Conservation (phyloP, 1,140 invertebrate species). For the Drosophila sproati region DNA sequence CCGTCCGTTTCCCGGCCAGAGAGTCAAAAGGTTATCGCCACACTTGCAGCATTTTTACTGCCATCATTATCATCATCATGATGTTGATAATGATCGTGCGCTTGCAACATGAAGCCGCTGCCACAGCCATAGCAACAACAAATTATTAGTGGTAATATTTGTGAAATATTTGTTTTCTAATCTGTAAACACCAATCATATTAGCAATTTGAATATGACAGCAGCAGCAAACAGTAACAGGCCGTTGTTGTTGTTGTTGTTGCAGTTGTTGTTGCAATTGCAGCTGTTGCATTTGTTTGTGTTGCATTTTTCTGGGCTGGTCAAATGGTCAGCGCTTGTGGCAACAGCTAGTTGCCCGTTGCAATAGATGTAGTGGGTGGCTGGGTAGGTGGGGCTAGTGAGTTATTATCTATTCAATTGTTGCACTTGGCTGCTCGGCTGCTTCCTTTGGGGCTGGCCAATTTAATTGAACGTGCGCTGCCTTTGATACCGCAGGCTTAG, state of each 20-base stretch:
- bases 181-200: conserved; percentile 85
- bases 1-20: conserved; percentile 35
- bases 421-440: conserved; percentile 75
- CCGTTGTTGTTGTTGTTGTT: conserved; percentile 52
- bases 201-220: conserved; percentile 85
- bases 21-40: conserved; percentile 84
- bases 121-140: conserved; percentile 30
- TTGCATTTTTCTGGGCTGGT: conserved; percentile 46
- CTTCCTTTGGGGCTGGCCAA: conserved; percentile 66
- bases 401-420: conserved; percentile 85
- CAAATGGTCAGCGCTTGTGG: conserved; percentile 75
- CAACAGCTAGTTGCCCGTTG: conserved; percentile 53
- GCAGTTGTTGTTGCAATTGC: conserved; percentile 4
- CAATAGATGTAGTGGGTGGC: conserved; percentile 37
- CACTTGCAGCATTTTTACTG: conserved; percentile 74
- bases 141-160: conserved; percentile 84
- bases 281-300: conserved; percentile 8
- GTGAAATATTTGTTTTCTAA: conserved; percentile 85
- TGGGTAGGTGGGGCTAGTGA: conserved; percentile 79
- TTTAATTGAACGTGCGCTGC: conserved; percentile 61
- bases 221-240: conserved; percentile 74
- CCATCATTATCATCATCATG: conserved; percentile 58
- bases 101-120: conserved; percentile 41
- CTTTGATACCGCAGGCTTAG: conserved; percentile 15
- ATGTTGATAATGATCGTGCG: conserved; percentile 57